These are phyloP conservation scores for Eurypyga helias DNA, from an alignment of 2,113 vertebrate species.

Conservation along the genomic window DNA sequence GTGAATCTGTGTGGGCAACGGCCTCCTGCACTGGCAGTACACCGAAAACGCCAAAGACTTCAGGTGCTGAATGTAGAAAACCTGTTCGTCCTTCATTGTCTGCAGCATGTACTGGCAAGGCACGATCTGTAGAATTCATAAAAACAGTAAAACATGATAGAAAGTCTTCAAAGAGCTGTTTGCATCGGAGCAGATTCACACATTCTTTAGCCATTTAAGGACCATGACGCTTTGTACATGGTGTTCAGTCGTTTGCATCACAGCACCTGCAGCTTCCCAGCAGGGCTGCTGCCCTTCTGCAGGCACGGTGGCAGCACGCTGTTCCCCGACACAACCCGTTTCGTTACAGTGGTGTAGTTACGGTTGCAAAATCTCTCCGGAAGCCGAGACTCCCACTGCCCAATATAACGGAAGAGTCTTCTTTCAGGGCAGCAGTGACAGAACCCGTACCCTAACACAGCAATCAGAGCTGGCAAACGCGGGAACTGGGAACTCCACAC, in stretches of 20 bases:
- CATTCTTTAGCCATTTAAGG: neutral
- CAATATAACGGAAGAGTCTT: accelerated
- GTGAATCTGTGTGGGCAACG: slow-evolving; percentile 90
- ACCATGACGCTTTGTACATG: neutral
- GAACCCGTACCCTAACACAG: accelerated
- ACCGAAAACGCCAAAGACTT: slow-evolving; percentile 95
- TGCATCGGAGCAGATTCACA: neutral
- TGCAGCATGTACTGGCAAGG: slow-evolving; percentile 97
- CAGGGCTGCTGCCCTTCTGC: neutral
- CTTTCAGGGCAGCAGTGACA: neutral
- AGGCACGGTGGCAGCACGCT: neutral
- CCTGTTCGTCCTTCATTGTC: slow-evolving; percentile 92
- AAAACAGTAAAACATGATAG: neutral
- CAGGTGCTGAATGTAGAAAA: slow-evolving; percentile 94
- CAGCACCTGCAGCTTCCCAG: neutral
- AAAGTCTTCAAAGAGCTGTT: neutral
- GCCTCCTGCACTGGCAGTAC: slow-evolving; percentile 93
- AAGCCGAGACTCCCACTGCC: neutral
- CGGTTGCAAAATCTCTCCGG: neutral
- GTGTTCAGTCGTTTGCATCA: neutral
- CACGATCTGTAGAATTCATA: slow-evolving; percentile 82
- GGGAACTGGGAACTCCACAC: neutral
- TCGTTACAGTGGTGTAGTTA: accelerated
- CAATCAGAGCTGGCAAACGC: neutral
- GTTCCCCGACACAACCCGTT: neutral